Percentiles rank a stretch among this genome's conserved stretches.
Conservation (phyloP, 2,113 vertebrate genomes). For the Odontophorus gujanensis region DNA sequence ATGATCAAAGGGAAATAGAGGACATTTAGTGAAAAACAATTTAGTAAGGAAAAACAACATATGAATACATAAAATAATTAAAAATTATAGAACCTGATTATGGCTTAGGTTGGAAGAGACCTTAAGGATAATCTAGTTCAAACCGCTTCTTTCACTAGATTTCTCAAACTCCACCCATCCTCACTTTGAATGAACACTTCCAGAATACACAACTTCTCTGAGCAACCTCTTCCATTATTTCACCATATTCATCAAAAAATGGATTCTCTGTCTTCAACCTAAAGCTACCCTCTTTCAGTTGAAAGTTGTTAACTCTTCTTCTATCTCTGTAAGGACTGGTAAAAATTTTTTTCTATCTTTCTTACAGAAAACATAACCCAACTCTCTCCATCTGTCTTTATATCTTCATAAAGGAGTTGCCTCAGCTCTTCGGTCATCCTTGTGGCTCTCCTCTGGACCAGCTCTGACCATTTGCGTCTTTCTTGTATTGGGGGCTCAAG, state of each 20-base stretch:
- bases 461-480: not conserved
- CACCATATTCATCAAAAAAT: not conserved
- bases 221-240: not conserved
- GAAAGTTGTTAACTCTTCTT: not conserved
- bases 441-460: not conserved
- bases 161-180: not conserved
- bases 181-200: not conserved
- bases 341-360: not conserved
- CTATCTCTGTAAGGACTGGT: not conserved
- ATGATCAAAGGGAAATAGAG: not conserved
- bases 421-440: not conserved
- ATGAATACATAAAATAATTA: not conserved
- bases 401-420: not conserved
- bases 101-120: not conserved
- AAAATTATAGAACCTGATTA: not conserved
- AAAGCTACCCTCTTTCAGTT: not conserved
- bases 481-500: not conserved
- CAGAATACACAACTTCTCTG: not conserved
- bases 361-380: not conserved
- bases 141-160: not conserved
- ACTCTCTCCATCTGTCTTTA: not conserved
- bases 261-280: not conserved
- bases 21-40: not conserved
- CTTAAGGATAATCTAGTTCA: not conserved
- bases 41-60: not conserved